phyloP scores from a whole-genome alignment of 2,888 invertebrate genomes.

The Macrosiphum euphorbiae region DNA sequence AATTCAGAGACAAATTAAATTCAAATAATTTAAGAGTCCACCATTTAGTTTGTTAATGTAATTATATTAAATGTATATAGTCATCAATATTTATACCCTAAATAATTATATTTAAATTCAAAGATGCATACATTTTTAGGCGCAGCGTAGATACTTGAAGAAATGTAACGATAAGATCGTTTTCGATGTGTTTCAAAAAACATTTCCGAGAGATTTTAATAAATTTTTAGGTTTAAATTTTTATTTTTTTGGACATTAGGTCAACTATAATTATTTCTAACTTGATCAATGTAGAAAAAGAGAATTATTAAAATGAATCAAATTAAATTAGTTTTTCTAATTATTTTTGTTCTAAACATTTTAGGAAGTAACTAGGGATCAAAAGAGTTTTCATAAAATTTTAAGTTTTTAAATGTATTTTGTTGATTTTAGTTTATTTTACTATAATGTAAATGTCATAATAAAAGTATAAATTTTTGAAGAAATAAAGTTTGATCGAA shows the following conservation, averaged over 20 bases:
- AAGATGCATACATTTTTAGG: background rate
- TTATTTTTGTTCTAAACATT: conserved; percentile 5
- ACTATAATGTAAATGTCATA: background rate
- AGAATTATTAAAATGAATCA: background rate
- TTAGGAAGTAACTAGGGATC: background rate
- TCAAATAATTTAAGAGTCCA: background rate
- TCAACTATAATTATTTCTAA: background rate
- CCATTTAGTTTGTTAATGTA: background rate
- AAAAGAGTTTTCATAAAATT: background rate
- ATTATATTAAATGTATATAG: background rate
- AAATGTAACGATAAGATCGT: no score
- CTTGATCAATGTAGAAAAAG: background rate
- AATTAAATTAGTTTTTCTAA: background rate
- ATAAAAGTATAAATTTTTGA: background rate
- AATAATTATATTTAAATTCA: background rate
- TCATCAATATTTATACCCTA: background rate
- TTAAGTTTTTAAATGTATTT: conserved; percentile 1
- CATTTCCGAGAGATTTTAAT: background rate
- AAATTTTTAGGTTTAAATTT: background rate
- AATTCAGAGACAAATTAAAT: background rate
- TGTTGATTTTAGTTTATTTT: background rate
- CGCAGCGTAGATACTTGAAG: no score
- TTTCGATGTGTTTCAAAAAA: no score
- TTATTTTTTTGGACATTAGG: background rate
- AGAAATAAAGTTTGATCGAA: background rate